Conservation (phyloP, 2,113 vertebrate species). For the Toxostoma redivivum region DNA sequence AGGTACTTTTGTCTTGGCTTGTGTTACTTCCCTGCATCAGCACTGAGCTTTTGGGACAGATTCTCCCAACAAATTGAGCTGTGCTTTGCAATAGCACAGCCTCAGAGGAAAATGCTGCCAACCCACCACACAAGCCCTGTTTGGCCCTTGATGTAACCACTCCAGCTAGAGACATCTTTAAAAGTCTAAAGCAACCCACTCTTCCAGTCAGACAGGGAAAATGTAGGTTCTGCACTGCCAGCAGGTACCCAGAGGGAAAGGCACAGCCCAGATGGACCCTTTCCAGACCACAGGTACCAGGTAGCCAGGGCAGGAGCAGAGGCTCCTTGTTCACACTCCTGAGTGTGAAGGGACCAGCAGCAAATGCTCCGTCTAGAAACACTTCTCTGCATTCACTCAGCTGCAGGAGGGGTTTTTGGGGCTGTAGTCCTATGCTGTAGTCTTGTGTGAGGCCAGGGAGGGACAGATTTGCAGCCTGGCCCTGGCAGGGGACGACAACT, state of each 20-base stretch:
- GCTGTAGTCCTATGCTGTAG: not conserved
- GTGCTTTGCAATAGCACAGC: not conserved
- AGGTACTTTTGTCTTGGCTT: not conserved
- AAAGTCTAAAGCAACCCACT: not conserved
- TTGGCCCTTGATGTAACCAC: not conserved
- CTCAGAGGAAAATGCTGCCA: not conserved
- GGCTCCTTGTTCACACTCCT: not conserved
- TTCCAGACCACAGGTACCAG: not conserved
- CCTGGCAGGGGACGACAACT: not conserved
- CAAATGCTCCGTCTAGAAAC: not conserved
- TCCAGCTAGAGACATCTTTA: not conserved
- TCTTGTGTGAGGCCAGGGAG: not conserved
- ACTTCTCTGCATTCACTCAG: not conserved
- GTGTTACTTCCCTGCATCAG: not conserved
- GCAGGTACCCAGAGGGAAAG: not conserved
- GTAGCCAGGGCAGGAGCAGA: not conserved
- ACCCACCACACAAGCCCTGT: not conserved
- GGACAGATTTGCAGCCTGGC: not conserved
- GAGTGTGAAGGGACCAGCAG: not conserved
- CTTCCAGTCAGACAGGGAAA: constrained; percentile 8
- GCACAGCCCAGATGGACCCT: not conserved
- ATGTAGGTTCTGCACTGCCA: not conserved
- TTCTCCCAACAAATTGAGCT: not conserved
- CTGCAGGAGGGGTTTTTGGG: not conserved
- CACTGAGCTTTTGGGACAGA: not conserved